Base-by-base conservation (phyloP, 2,797 vertebrate genomes). In the Hydrolagus colliei region DNA sequence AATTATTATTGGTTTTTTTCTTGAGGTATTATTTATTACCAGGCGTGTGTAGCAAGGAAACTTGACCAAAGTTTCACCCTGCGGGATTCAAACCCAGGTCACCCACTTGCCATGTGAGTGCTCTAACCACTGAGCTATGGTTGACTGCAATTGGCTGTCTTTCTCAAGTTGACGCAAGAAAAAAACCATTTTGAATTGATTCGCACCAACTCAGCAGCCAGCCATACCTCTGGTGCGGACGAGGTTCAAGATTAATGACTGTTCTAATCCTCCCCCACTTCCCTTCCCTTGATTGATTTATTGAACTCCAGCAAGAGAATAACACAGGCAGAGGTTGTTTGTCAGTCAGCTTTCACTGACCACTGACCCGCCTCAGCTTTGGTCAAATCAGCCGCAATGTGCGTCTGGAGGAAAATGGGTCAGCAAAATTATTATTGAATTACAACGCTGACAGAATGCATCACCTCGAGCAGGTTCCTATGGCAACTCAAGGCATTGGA, bases 391-490 rank as follows among this genome's bases (percentile, higher is more conserved):
- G 67, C 79, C 41, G 65, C 20, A 84, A 68, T 84, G 8, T 84
- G 6, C 12, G 79, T 84, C 79, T 41, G 79, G 65, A 41, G 20
- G 68, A 52, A 84, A 84, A 68, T 84, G 65, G 79, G 62, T 71
- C 79, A 71, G 65, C 10, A 0, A 18, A 65, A 41, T 84, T 84
- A 71, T 84, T 84, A 71, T 84, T 84, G 32, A 84, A 84, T 71
- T 84, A 84, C 27, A 84, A 68, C 63, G 41, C 79, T 84, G 79
- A 68, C 79, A 84, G 32, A 63, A 84, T 84, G 32, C 65, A 84
- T 71, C 52, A 35, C 14, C 65, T 35, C 68, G 65, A 84, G 12
- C 32, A 68, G 65, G 79, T 84, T 84, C 16, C 79, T 65, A 84
- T 71, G 63, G 65, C 65, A 84, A 71, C 65, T 61, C 10, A 71